A percentile compares a stretch with the other conserved stretches of the same genome.
These are phyloP conservation scores for Panthera leo DNA, from an alignment of 2,113 vertebrate genomes.

Conservation along the genomic window DNA sequence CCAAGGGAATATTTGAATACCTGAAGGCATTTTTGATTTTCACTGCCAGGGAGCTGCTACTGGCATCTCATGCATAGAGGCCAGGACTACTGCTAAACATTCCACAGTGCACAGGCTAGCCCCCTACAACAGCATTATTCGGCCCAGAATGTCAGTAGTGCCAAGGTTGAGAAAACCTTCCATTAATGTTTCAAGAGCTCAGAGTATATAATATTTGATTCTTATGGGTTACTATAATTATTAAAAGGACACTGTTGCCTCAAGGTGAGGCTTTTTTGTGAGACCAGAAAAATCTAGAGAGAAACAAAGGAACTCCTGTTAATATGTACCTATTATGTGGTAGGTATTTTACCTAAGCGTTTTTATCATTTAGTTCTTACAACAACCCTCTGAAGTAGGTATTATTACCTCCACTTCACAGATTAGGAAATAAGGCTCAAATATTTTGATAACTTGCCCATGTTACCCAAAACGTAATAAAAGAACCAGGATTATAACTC, in stretches of 20 bases:
- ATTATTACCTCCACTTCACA: neutral
- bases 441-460: neutral
- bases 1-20: neutral
- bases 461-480: neutral
- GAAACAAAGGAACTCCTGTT: neutral
- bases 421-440: neutral
- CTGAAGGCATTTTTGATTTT: neutral
- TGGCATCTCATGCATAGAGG: neutral
- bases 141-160: neutral
- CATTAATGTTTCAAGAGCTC: neutral
- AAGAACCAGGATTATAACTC: neutral
- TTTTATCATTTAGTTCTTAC: slow-evolving; percentile 5
- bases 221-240: neutral
- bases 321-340: neutral
- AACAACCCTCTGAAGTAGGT: neutral
- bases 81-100: neutral
- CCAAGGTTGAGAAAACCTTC: neutral
- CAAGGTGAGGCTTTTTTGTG: neutral
- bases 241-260: neutral
- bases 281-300: neutral
- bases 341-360: neutral
- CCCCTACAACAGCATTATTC: neutral
- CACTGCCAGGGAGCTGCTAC: neutral
- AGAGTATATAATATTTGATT: neutral
- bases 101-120: neutral